A percentile compares a stretch with the other conserved stretches of the same genome.
Evolutionary conservation across 2,797 vertebrate genomes (phyloP).

Genomic region (Centroberyx gerrardi): DNA sequence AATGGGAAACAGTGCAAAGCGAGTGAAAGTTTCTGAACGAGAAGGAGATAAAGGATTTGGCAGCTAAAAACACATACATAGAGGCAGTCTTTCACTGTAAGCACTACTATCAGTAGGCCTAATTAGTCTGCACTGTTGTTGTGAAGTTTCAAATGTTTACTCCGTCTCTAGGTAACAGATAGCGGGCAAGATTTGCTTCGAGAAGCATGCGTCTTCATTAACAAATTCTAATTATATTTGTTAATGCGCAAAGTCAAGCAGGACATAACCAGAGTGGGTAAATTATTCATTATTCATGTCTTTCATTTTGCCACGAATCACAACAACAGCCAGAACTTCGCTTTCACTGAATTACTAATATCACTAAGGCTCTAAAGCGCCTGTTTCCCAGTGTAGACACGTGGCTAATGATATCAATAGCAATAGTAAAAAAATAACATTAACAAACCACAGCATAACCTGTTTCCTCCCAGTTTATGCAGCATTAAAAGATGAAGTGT

Average conservation of each 20-base stretch:
- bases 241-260: background rate
- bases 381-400: constrained; percentile 5
- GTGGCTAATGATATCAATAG: constrained; percentile 16
- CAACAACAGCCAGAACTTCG: background rate
- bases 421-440: background rate
- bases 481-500: constrained; percentile 48
- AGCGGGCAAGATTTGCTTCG: background rate
- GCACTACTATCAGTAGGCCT: constrained; percentile 10
- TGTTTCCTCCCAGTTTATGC: background rate
- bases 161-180: constrained; percentile 2
- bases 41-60: constrained; percentile 28
- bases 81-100: background rate
- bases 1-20: constrained; percentile 1
- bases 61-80: background rate
- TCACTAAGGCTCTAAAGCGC: constrained; percentile 8
- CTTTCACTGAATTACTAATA: background rate
- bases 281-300: background rate
- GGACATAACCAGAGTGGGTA: too few relatives aligned
- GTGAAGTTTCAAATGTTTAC: background rate
- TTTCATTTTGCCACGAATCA: background rate
- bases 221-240: background rate
- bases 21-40: constrained; percentile 9
- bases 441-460: constrained; percentile 10
- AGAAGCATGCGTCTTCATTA: background rate
- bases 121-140: constrained; percentile 22